Conservation (phyloP, 1,140 invertebrate species). For the Drosophila trapezifrons region DNA sequence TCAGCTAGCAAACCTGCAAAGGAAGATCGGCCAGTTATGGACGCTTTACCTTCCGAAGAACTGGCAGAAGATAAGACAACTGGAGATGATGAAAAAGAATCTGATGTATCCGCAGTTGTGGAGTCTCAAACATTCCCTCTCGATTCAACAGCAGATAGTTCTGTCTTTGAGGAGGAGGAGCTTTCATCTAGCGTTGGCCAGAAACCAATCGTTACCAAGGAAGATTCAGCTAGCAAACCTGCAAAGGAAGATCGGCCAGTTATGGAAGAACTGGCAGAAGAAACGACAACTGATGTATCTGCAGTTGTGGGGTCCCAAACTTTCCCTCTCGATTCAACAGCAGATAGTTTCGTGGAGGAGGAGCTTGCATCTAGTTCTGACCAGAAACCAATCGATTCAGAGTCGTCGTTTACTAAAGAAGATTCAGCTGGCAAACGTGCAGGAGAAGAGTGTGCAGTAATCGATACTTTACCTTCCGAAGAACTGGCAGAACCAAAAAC, state of each 20-base stretch:
- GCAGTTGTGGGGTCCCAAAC: neutral
- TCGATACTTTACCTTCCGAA: neutral
- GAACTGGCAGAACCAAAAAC: too few species aligned
- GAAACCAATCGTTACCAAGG: neutral
- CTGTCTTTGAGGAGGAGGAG: neutral
- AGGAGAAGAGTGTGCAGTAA: neutral
- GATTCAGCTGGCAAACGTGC: neutral
- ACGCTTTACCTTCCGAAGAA: too few species aligned
- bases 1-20: too few species aligned
- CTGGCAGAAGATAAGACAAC: too few species aligned
- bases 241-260: too few species aligned
- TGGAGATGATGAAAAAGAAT: neutral
- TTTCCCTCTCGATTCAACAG: slow-evolving; percentile 15
- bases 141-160: neutral
- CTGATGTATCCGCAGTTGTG: neutral
- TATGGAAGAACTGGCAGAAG: neutral
- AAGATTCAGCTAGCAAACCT: neutral
- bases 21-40: too few species aligned
- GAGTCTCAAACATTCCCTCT: slow-evolving; percentile 4
- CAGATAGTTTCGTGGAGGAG: neutral
- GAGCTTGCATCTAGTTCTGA: neutral
- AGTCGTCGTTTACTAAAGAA: neutral
- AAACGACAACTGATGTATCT: neutral
- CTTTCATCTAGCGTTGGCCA: neutral
- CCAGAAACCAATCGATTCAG: neutral